phyloP scores from a whole-genome alignment of 2,888 invertebrate genomes.

The Cistogaster globosa region DNA sequence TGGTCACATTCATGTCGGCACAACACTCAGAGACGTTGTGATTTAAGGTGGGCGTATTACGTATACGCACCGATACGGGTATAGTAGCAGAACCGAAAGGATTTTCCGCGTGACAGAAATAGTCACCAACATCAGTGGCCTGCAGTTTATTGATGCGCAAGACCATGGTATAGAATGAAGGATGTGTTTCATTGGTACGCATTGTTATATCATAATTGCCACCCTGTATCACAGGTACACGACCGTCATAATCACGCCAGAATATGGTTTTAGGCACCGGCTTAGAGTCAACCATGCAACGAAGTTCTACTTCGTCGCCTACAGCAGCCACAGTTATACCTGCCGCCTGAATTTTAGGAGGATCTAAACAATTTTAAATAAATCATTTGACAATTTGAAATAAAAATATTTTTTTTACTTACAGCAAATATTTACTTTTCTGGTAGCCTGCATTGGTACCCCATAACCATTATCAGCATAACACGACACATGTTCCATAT shows the following conservation, averaged over 20 bases:
- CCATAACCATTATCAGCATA: conserved; percentile 95
- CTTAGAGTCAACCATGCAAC: conserved; percentile 90
- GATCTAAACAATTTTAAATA: conserved; percentile 84
- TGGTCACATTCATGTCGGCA: conserved; percentile 90
- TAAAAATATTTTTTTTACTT: conserved; percentile 81
- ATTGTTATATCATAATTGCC: conserved; percentile 88
- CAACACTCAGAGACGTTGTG: conserved; percentile 91
- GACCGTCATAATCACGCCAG: conserved; percentile 90
- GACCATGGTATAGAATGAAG: conserved; percentile 89
- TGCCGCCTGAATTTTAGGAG: conserved; percentile 89
- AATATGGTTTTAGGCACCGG: conserved; percentile 92
- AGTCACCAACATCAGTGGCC: conserved; percentile 89
- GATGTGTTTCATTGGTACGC: conserved; percentile 86
- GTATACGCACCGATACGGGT: conserved; percentile 89
- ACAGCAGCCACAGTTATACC: conserved; percentile 90
- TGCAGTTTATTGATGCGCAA: conserved; percentile 89
- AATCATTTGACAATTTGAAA: not conserved
- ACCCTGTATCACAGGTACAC: conserved; percentile 90
- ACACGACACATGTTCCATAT: conserved; percentile 93
- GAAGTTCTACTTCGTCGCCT: conserved; percentile 90
- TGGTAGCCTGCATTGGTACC: conserved; percentile 92
- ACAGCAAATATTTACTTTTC: conserved; percentile 92
- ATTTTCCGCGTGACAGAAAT: conserved; percentile 93
- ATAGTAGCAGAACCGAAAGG: conserved; percentile 89
- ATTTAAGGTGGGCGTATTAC: conserved; percentile 86